Evolutionary conservation across 2,113 vertebrate species (phyloP).

Genomic region (Struthio camelus): DNA sequence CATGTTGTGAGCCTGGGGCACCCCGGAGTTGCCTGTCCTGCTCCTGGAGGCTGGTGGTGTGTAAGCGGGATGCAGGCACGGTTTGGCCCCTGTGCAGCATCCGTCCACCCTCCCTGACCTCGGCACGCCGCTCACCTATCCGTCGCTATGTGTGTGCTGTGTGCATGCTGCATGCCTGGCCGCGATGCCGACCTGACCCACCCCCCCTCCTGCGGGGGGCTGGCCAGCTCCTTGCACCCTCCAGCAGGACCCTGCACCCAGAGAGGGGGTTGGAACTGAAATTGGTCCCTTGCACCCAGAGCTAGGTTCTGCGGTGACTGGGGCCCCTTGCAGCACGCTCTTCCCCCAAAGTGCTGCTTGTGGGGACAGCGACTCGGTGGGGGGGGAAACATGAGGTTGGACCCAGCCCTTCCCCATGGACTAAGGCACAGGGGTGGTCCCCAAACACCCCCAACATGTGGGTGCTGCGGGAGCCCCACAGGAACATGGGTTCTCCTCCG

Average conservation of each 20-base stretch:
- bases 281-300: background rate
- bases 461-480: background rate
- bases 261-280: background rate
- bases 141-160: background rate
- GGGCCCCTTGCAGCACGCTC: background rate
- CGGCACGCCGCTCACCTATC: background rate
- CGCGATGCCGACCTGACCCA: background rate
- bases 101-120: background rate
- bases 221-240: background rate
- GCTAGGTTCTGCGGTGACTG: background rate
- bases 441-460: background rate
- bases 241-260: background rate
- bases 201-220: background rate
- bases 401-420: accelerated
- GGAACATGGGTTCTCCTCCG: accelerated
- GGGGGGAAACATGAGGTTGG: background rate
- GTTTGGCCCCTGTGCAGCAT: background rate
- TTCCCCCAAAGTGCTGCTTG: background rate
- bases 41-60: background rate
- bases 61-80: accelerated
- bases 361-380: background rate
- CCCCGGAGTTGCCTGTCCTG: accelerated
- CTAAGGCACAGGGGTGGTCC: background rate
- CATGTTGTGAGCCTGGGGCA: background rate
- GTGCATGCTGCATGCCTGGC: constrained; percentile 59